Evolutionary conservation across 2,797 vertebrate species (phyloP), one percentile per base, ranked within the genome.

Genomic region (Epinephelus coioides): DNA sequence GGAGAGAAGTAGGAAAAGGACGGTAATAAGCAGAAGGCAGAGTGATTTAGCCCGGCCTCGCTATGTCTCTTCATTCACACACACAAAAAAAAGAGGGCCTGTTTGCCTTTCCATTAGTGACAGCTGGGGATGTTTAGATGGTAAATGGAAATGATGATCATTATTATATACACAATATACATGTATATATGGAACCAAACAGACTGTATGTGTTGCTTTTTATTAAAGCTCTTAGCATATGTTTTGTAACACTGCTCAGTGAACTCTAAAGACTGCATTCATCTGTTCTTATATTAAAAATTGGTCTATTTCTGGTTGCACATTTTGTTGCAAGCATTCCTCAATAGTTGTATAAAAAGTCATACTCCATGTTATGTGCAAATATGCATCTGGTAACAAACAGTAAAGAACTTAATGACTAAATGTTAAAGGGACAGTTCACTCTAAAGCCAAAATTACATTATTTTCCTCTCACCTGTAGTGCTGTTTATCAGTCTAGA

Each of bases 1-100:
- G 78, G 69, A 83, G 83, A 85, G 83, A 79, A 82, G 83, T 79
- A 84, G 88, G 81, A 84, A 85, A 79, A 76, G 81, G 85, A 87
- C 6, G 27, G 66, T 91, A 91, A 89, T 85, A 92, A 92, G 91
- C 79, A 86, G 86, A 90, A 87, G 83, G 84, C 86, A 82, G 79
- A 84, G 86, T 82, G 82, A 91, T 88, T 92, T 84, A 80, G 81
- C 60, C 64, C 53, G 2, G 79, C 68, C 74, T 69, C 11, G 27
- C 78, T 30, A 75, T 73, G 82, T 82, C 80, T 88, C 83, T 87
- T 86, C 49, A 84, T 84, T 83, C 83, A 77, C 80, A 59, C 57
- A 30, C 27, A 30, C 23, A 6, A 43, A 63, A 57, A 66, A 60
- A 80, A 82, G 80, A 53, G 47, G 47, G 65, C 34, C 40, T 89